Evolutionary conservation across 1,140 invertebrate genomes (phyloP), one percentile per base, ranked within the genome.

Genomic region (Microplitis mediator): DNA sequence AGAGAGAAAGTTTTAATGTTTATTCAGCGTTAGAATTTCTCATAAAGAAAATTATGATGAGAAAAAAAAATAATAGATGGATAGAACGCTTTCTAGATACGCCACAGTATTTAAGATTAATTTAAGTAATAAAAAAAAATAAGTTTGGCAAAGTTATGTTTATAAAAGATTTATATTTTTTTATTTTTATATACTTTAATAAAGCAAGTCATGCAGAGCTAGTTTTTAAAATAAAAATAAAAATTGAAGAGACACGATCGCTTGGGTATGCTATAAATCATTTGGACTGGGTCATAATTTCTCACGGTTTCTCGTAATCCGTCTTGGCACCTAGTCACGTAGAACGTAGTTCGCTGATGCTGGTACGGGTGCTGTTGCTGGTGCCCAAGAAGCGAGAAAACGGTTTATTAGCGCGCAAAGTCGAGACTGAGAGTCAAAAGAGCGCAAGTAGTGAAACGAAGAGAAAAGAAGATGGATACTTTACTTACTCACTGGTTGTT

Each of bases 291-390:
- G 69, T 61, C 45, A 71, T 71, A 71, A 71, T 71, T 71, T 71
- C 69, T 71, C 69, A 71, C 69, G 69, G 69, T 71, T 71, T 71
- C 62, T 54, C 69, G 69, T 65, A 64, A 71, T 71, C 69, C 45
- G 61, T 64, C 69, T 51, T 71, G 69, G 69, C 61, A 71, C 62
- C 69, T 71, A 65, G 61, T 64, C 69, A 71, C 69, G 61, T 71
- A 71, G 35, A 60, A 68, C 32, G 69, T 71, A 45, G 39, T 45
- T 45, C 11, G 39, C 39, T 45, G 5, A 3, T 45, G 11, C 39
- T 45, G 39, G 39, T 39, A 39, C 4, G 6, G 39, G 5, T 45
- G 39, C 2, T 45, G 39, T 11, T 45, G 39, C 31, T 70, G 16
- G 36, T 4, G 16, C 35, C 36, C 60, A 34, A 34, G 5, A 60